Conservation (phyloP, 1,140 invertebrate species). For the Hyposmocoma kahamanoa region DNA sequence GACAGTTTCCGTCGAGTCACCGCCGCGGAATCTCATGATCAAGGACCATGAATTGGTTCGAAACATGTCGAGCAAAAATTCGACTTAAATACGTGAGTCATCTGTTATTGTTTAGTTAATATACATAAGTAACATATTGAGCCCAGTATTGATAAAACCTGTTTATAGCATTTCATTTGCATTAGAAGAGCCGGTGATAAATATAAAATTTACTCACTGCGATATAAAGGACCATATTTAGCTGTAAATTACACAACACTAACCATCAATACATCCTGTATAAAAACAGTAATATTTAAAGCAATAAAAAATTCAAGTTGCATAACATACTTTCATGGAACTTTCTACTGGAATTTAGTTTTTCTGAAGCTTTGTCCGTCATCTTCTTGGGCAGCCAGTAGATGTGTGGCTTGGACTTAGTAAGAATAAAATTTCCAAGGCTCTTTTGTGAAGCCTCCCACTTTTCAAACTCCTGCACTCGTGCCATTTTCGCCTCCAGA, state of each 20-base stretch:
- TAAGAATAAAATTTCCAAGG: slow-evolving; percentile 89
- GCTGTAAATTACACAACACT: slow-evolving; percentile 29
- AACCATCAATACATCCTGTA: background rate
- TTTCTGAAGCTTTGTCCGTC: slow-evolving; percentile 68
- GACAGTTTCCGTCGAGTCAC: too few relatives aligned
- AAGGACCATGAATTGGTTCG: too few relatives aligned
- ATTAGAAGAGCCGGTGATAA: too few relatives aligned
- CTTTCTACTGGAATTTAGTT: slow-evolving; percentile 65
- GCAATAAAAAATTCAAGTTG: background rate
- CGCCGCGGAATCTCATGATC: too few relatives aligned
- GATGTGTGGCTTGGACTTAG: slow-evolving; percentile 88
- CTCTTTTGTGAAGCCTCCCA: slow-evolving; percentile 89
- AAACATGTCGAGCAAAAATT: too few relatives aligned
- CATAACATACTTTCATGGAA: slow-evolving; percentile 72
- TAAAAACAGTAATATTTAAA: background rate
- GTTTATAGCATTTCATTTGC: too few relatives aligned
- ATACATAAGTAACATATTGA: too few relatives aligned
- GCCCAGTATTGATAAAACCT: too few relatives aligned
- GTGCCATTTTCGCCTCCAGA: slow-evolving; percentile 92
- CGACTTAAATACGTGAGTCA: too few relatives aligned
- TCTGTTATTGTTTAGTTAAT: too few relatives aligned
- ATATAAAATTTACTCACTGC: slow-evolving; percentile 54
- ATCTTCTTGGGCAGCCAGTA: slow-evolving; percentile 90
- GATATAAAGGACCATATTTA: slow-evolving; percentile 41
- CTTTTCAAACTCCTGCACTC: slow-evolving; percentile 89